A percentile compares a stretch with the other conserved stretches of the same genome.
Evolutionary conservation across 2,797 vertebrate species (phyloP).

Genomic region (Cynopterus sphinx): DNA sequence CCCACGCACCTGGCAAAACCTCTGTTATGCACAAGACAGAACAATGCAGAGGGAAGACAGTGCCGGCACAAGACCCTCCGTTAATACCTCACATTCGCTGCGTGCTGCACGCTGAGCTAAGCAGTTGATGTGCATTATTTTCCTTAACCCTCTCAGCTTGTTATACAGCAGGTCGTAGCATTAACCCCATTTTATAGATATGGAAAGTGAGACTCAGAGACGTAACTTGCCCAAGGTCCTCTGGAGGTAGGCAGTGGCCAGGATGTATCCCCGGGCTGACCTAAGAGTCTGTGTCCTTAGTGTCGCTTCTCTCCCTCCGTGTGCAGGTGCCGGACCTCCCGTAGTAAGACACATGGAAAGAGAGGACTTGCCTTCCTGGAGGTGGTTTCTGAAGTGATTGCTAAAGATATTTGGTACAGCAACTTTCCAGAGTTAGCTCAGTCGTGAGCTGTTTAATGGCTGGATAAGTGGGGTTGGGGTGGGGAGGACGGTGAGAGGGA

Average conservation of each 20-base stretch:
- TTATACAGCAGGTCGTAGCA: neutral
- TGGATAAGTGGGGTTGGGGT: neutral
- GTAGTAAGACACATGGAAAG: neutral
- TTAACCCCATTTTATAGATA: neutral
- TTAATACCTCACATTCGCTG: fast-evolving
- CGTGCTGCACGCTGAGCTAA: neutral
- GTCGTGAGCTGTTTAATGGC: neutral
- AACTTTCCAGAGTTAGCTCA: neutral
- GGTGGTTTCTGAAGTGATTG: neutral
- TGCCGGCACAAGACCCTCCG: neutral
- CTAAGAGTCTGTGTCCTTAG: neutral
- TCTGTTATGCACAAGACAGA: neutral
- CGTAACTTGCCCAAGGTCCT: neutral
- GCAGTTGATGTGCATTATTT: neutral
- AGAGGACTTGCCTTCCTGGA: neutral
- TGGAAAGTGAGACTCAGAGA: neutral
- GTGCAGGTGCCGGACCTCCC: neutral
- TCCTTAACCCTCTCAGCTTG: neutral
- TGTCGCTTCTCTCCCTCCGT: neutral
- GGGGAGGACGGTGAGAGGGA: neutral
- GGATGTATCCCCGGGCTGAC: neutral
- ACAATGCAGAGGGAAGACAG: fast-evolving
- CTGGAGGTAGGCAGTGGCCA: neutral
- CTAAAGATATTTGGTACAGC: neutral
- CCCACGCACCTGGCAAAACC: neutral